Percentiles rank a stretch among this genome's conserved stretches.
Conservation (phyloP, 2,888 invertebrate genomes). For the Hedychridium roseum region DNA sequence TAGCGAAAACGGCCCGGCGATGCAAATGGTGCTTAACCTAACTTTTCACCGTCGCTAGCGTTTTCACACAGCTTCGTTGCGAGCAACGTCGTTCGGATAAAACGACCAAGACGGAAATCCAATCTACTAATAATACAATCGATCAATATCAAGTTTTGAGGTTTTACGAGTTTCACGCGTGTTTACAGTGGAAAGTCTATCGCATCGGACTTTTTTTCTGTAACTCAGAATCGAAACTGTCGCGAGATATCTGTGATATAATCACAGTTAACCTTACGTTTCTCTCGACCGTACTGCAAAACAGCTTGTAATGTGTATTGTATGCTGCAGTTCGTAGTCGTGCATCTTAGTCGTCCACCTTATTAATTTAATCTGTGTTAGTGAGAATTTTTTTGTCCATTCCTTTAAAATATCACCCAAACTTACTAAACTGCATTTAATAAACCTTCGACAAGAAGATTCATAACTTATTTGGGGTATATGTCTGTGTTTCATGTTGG, state of each 20-base stretch:
- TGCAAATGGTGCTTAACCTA: constrained; percentile 34
- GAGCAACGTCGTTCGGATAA: constrained; percentile 17
- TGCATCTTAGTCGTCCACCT: neutral
- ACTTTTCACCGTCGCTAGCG: constrained; percentile 31
- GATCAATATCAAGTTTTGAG: too few relatives aligned
- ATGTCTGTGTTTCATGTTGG: too few relatives aligned
- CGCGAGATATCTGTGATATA: neutral
- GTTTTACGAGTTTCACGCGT: too few relatives aligned
- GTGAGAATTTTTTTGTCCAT: neutral
- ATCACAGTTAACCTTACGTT: neutral
- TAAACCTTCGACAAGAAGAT: too few relatives aligned
- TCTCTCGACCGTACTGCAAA: neutral
- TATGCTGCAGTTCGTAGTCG: neutral
- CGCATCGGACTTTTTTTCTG: too few relatives aligned
- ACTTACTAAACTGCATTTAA: too few relatives aligned
- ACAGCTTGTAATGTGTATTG: neutral
- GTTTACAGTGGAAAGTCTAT: too few relatives aligned
- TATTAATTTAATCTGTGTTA: neutral
- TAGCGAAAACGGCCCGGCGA: constrained; percentile 24
- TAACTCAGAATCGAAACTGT: neutral
- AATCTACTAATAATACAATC: too few relatives aligned
- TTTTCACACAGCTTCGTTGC: constrained; percentile 23
- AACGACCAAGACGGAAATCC: too few relatives aligned
- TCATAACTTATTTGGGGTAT: too few relatives aligned
- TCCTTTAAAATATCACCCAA: neutral